phyloP scores from a whole-genome alignment of 2,113 vertebrate species.

The Atractosteus spatula region DNA sequence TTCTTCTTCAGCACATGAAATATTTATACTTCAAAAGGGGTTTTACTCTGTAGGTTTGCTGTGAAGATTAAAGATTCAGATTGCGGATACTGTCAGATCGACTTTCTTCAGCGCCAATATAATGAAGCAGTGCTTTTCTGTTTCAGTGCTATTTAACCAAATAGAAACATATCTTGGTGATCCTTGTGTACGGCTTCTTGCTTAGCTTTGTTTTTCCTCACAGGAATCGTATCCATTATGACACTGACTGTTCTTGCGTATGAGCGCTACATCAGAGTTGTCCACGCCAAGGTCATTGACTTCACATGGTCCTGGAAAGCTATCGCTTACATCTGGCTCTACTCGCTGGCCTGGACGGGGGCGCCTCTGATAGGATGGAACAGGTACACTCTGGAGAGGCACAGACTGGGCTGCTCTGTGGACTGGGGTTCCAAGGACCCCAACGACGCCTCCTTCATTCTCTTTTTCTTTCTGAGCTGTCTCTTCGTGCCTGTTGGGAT shows the following conservation, averaged over 20 bases:
- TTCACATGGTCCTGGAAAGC: slow-evolving; percentile 87
- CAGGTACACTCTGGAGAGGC: slow-evolving; percentile 83
- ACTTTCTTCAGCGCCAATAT: no score
- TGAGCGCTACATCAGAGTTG: slow-evolving; percentile 84
- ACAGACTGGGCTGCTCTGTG: slow-evolving; percentile 80
- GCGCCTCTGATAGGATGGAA: slow-evolving; percentile 90
- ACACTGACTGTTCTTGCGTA: slow-evolving; percentile 84
- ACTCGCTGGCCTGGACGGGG: slow-evolving; percentile 87
- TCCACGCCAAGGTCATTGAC: slow-evolving; percentile 83
- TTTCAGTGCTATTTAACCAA: no score
- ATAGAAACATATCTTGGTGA: no score
- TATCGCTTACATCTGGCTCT: slow-evolving; percentile 87
- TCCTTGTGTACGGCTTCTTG: no score
- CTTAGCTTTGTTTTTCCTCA: neutral
- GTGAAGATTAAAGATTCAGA: no score
- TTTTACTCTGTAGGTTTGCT: no score
- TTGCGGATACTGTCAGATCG: no score
- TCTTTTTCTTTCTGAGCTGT: slow-evolving; percentile 85
- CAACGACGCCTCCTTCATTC: slow-evolving; percentile 81
- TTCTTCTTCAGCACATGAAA: no score
- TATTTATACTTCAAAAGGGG: no score
- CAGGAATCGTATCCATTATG: slow-evolving; percentile 89
- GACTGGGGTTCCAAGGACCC: slow-evolving; percentile 87
- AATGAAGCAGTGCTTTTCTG: no score
- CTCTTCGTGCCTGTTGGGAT: slow-evolving; percentile 81